Conservation (phyloP, 2,797 vertebrate species). For the Anguilla anguilla region DNA sequence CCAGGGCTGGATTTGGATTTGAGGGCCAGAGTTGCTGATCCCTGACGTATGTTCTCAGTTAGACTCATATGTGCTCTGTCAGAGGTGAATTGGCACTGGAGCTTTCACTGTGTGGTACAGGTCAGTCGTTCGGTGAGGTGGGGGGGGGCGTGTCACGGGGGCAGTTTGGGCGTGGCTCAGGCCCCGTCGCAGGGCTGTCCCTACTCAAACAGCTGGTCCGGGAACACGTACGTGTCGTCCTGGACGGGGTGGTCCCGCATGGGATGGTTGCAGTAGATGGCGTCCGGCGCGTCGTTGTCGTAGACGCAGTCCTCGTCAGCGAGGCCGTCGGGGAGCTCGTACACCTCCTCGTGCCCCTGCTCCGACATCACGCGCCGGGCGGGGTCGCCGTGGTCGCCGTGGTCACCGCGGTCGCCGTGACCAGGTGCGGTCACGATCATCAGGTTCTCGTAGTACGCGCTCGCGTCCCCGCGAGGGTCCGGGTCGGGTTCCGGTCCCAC, state of each 20-base stretch:
- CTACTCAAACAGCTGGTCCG: no score
- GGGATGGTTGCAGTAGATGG: constrained; percentile 44
- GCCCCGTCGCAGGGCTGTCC: neutral
- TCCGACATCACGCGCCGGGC: neutral
- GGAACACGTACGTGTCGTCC: constrained; percentile 48
- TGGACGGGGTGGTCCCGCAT: neutral
- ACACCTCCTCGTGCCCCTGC: neutral
- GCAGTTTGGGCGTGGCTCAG: neutral
- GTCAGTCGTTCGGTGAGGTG: no score
- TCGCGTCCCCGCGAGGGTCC: neutral
- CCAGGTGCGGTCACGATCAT: no score
- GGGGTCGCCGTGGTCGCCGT: neutral
- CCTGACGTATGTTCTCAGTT: no score
- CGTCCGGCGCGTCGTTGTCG: constrained; percentile 35
- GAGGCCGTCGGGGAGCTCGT: neutral
- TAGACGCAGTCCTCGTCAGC: constrained; percentile 43
- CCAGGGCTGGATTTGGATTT: no score
- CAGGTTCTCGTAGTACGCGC: constrained; percentile 54
- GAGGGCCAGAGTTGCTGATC: no score
- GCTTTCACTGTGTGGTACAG: no score
- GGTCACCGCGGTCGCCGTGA: neutral
- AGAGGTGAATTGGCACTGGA: no score
- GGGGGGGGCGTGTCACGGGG: neutral
- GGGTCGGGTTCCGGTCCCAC: neutral
- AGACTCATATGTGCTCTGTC: no score